Evolutionary conservation across 2,888 invertebrate species (phyloP).

Genomic region (Sinhomidia bicolor): DNA sequence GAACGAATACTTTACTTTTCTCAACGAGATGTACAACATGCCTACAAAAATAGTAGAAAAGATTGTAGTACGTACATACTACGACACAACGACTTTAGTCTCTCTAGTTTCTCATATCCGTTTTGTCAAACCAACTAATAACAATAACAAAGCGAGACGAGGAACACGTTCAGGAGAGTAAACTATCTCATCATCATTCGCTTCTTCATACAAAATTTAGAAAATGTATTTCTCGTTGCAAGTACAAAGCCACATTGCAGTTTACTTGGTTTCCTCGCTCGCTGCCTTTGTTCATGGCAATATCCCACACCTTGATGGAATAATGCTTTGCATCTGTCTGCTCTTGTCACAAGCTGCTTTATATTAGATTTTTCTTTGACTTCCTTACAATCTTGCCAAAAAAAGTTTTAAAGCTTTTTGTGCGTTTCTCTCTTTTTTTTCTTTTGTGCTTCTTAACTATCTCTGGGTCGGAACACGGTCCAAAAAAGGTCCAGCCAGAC

Average conservation of each 20-base stretch:
- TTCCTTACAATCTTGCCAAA: slow-evolving; percentile 68
- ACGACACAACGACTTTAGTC: too few relatives aligned
- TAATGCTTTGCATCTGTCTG: slow-evolving; percentile 23
- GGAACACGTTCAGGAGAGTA: not conserved
- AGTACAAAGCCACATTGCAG: not conserved
- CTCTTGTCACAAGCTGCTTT: slow-evolving; percentile 4
- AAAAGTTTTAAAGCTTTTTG: slow-evolving; percentile 57
- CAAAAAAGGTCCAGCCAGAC: slow-evolving; percentile 59
- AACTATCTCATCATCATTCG: too few relatives aligned
- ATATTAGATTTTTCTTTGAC: slow-evolving; percentile 35
- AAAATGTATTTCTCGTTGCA: not conserved
- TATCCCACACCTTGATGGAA: slow-evolving; percentile 36
- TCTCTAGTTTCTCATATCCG: not conserved
- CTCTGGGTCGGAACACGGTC: slow-evolving; percentile 46
- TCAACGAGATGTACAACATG: not conserved
- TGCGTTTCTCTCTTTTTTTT: not conserved
- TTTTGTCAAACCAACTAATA: not conserved
- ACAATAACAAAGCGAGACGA: not conserved
- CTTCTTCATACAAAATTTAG: too few relatives aligned
- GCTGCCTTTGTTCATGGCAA: not conserved
- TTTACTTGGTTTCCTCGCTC: not conserved
- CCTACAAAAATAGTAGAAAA: not conserved
- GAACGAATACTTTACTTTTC: not conserved
- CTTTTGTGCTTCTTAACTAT: not conserved
- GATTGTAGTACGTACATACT: not conserved